These are phyloP conservation scores for Tympanoctomys barrerae DNA, from an alignment of 2,797 vertebrate genomes.

Conservation along the genomic window DNA sequence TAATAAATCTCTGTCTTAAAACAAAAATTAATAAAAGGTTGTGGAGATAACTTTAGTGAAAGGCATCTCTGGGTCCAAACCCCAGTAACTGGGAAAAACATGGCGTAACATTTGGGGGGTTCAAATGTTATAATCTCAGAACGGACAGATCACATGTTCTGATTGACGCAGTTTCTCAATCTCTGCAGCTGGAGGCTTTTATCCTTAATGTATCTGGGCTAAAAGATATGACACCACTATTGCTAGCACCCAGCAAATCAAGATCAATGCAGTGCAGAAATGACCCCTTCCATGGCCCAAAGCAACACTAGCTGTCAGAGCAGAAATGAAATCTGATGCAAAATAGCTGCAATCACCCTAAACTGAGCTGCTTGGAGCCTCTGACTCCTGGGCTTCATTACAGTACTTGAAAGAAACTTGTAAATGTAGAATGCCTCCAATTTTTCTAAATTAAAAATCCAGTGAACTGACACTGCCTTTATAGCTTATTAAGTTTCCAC, in stretches of 20 bases:
- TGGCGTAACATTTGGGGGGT: background rate
- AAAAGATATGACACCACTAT: background rate
- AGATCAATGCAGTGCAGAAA: background rate
- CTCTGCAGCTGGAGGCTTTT: background rate
- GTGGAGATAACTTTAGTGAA: background rate
- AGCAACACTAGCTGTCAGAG: background rate
- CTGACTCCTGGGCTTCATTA: conserved; percentile 23
- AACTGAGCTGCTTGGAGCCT: background rate
- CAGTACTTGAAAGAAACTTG: conserved; percentile 59
- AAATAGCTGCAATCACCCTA: background rate
- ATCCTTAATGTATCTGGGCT: background rate
- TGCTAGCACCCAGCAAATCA: background rate
- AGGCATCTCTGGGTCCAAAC: background rate
- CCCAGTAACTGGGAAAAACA: background rate
- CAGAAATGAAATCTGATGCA: background rate
- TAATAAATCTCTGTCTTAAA: background rate
- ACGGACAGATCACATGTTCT: background rate
- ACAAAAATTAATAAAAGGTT: background rate
- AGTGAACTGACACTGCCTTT: conserved; percentile 72
- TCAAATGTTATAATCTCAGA: background rate
- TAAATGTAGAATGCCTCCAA: conserved; percentile 52
- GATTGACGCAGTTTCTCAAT: background rate
- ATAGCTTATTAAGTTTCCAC: conserved; percentile 65
- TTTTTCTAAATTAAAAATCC: conserved; percentile 72
- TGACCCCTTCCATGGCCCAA: background rate